Base-by-base conservation (phyloP, 2,113 vertebrate genomes). In the Isurus oxyrinchus region DNA sequence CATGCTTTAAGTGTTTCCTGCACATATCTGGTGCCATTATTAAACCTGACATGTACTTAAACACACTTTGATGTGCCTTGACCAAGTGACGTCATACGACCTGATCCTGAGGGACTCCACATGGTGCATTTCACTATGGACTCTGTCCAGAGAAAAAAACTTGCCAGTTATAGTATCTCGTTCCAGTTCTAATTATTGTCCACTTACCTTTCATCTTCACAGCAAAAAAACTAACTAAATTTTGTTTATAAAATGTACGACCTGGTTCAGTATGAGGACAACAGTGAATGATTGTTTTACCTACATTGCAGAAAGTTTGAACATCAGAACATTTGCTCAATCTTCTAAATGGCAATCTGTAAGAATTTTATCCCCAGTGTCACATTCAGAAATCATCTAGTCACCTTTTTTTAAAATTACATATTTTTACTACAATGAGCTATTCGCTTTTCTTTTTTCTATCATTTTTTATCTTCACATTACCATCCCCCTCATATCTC, bases 31-130 rank as follows among this genome's bases (percentile, higher is more conserved):
- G 81, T 49, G 40, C 81, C n/a, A 84, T 84, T 84, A 84, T 84
- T 84, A 84, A 84, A 84, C 81, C 40, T 84, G 81, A 84, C 81
- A 49, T 84, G 81, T 84, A 19, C 81, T 84, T 84, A 84, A 84
- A 31, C 2, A 11, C 3, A 90, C 87, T 90, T 90, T 90, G 87
- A 90, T 55, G 25, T 90, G 87, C 53, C 87, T 55, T 49, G 49
- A 90, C 87, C 53, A 57, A 90, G 11, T 57, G 49, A 90, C 3
- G 53, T 90, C 87, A 90, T 57, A 0, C 25, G 11, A 57, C 53
- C 87, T 57, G 53, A 57, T 90, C 49, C 8, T 57, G 53, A 55
- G 87, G 31, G 53, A 31, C 8, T 90, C 53, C 81, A 90, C 87
- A 90, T 57, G 53, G 87, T 90, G 53, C 53, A 57, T 57, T 8